Percentiles rank a stretch among this genome's conserved stretches.
phyloP scores from a whole-genome alignment of 2,888 invertebrate species.

The Melikaiella ostensackeni region DNA sequence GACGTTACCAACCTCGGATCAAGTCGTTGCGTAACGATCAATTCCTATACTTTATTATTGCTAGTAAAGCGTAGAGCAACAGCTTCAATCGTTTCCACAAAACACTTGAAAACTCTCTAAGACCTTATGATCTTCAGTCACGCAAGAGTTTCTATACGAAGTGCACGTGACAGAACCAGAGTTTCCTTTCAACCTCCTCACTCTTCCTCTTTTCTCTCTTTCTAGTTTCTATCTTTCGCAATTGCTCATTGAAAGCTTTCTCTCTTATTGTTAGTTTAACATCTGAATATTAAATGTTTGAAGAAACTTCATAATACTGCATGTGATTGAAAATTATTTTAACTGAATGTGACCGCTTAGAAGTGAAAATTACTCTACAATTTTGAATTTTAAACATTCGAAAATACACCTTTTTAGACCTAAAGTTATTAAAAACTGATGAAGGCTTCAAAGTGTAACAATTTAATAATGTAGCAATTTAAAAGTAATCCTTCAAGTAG shows the following conservation, averaged over 20 bases:
- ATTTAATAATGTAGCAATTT: too few species aligned
- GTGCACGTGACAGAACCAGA: slow-evolving; percentile 66
- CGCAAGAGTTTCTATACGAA: slow-evolving; percentile 50
- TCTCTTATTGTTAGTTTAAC: not conserved
- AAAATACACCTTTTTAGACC: too few species aligned
- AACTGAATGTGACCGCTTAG: too few species aligned
- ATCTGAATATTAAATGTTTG: not conserved
- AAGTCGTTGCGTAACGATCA: slow-evolving; percentile 21
- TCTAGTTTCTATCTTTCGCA: not conserved
- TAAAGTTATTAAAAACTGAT: too few species aligned
- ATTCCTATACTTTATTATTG: slow-evolving; percentile 55
- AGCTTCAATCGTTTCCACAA: slow-evolving; percentile 51
- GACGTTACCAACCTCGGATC: slow-evolving; percentile 1
- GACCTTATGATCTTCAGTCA: not conserved
- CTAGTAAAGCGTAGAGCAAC: slow-evolving; percentile 57
- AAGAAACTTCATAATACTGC: not conserved
- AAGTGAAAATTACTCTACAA: too few species aligned
- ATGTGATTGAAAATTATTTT: too few species aligned
- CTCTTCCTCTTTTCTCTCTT: slow-evolving; percentile 45
- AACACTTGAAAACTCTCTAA: slow-evolving; percentile 18
- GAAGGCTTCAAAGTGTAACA: too few species aligned
- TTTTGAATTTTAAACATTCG: too few species aligned
- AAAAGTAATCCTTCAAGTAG: too few species aligned
- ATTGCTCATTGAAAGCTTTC: not conserved
- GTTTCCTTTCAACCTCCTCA: slow-evolving; percentile 50